These are phyloP conservation scores for Cynocephalus volans DNA, from an alignment of 2,113 vertebrate species.

Conservation along the genomic window DNA sequence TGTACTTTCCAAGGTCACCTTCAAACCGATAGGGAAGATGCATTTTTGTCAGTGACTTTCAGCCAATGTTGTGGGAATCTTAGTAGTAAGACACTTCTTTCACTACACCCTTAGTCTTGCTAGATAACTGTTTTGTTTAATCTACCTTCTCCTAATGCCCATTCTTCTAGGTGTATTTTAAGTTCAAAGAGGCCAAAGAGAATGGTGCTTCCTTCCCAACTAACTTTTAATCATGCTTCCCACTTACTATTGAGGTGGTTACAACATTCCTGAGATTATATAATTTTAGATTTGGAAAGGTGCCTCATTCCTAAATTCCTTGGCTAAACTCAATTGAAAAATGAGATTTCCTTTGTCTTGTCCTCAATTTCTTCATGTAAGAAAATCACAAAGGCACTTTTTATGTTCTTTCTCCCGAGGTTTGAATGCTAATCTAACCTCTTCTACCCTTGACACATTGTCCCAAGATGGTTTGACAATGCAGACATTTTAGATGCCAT, in stretches of 20 bases:
- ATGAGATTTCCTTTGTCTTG: constrained; percentile 64
- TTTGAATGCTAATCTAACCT: constrained; percentile 85
- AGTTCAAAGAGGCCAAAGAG: constrained; percentile 9
- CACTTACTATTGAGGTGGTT: background rate
- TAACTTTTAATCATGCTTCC: constrained; percentile 28
- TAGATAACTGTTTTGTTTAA: background rate
- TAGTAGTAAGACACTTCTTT: background rate
- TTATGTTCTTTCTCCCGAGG: constrained; percentile 68
- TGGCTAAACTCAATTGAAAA: constrained; percentile 70
- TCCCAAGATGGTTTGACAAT: constrained; percentile 85
- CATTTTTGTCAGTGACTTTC: background rate
- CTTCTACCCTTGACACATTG: constrained; percentile 84
- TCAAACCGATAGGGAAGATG: background rate
- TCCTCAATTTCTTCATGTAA: constrained; percentile 74
- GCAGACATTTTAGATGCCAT: constrained; percentile 89
- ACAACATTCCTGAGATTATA: background rate
- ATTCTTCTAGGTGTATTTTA: constrained; percentile 28
- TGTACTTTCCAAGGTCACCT: background rate
- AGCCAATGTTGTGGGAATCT: background rate
- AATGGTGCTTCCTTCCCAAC: background rate
- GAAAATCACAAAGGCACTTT: constrained; percentile 75
- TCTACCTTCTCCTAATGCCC: background rate
- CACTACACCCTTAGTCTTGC: background rate
- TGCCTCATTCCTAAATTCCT: background rate
- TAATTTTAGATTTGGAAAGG: constrained; percentile 14